Percentiles rank a stretch among this genome's conserved stretches.
phyloP scores from a whole-genome alignment of 92 coral and sea anemone species.

The Pocillopora meandrina region DNA sequence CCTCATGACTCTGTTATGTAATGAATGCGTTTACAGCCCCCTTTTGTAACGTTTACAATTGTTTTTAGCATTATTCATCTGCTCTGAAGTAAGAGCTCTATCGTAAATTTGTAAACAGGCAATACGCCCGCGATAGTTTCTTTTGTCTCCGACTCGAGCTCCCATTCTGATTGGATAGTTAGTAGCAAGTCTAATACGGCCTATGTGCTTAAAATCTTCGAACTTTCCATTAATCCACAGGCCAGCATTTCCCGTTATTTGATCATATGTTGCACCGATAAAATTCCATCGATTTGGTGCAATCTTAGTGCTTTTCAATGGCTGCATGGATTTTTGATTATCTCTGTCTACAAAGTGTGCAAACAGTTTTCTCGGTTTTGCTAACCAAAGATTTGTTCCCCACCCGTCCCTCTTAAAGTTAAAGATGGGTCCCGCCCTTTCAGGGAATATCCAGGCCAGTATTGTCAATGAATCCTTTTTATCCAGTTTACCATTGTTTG shows the following conservation, averaged over 20 bases:
- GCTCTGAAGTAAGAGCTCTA: conserved; percentile 43
- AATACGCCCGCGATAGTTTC: conserved; percentile 67
- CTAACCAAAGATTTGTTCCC: conserved; percentile 67
- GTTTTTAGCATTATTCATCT: conserved; percentile 47
- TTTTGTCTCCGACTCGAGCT: conserved; percentile 63
- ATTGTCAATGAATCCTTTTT: conserved; percentile 47
- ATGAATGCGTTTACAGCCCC: not conserved
- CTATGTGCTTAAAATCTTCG: conserved; percentile 45
- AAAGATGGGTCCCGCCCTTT: conserved; percentile 65
- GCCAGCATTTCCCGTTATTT: conserved; percentile 54
- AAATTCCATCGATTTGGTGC: conserved; percentile 58
- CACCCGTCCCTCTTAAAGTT: conserved; percentile 64
- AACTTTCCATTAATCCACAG: conserved; percentile 69
- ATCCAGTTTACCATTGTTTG: conserved; percentile 57
- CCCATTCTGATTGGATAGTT: conserved; percentile 68
- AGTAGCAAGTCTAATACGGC: conserved; percentile 59
- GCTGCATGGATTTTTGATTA: conserved; percentile 27
- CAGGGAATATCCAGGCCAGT: conserved; percentile 54
- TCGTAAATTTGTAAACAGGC: conserved; percentile 66
- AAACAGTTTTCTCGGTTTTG: conserved; percentile 48
- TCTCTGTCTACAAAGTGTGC: conserved; percentile 64
- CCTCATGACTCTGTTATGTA: not conserved
- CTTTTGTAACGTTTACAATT: conserved; percentile 40
- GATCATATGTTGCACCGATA: conserved; percentile 69
- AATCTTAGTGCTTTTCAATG: conserved; percentile 39